Evolutionary conservation across 2,797 vertebrate genomes (phyloP), one percentile per base, ranked within the genome.

Genomic region (Oreochromis mossambicus): DNA sequence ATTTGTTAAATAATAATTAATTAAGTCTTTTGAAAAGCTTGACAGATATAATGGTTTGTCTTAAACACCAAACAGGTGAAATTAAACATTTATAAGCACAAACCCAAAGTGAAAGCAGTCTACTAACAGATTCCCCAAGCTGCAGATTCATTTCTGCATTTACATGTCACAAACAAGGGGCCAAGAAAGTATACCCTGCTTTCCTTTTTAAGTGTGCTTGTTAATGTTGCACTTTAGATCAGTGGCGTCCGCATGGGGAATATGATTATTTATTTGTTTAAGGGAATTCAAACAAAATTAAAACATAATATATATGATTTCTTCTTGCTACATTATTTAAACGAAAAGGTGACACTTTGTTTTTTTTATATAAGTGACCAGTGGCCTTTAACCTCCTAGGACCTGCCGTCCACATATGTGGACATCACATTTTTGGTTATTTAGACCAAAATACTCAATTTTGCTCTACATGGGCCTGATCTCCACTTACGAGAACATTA

Each of bases 121-220:
- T 41, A 8, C 11, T 5, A 29, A 46, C 0, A 6, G 19, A 12
- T 81, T 76, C 70, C 9, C n/a, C 58, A 8, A 81, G 26, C 14
- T 13, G 1, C 41, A 78, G 36, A 82, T 82, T 86, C 1, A 80
- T 80, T 90, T 88, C 87, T 87, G 11, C 66, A 73, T 87, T 87
- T n/a, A 55, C 10, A 56, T 41, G 17, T 7, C n/a, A 13, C 6
- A 12, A 50, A 29, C 43, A 73, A 19, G 26, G 43, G 26, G 26
- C 15, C 43, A 32, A 50, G 29, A 11, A 19, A 29, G 8, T 26
- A 24, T 29, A 46, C 13, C 54, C 14, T 14, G 10, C 24, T 78
- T 81, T 38, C 4, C 51, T 26, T 36, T 51, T 58, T 55, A 70
- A 55, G 41, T 1, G 5, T 43, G 32, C 19, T 51, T 17, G 4